Percentiles rank a stretch among this genome's conserved stretches.
These are phyloP conservation scores for Porphyrio hochstetteri DNA, from an alignment of 2,113 vertebrate species.

Conservation along the genomic window DNA sequence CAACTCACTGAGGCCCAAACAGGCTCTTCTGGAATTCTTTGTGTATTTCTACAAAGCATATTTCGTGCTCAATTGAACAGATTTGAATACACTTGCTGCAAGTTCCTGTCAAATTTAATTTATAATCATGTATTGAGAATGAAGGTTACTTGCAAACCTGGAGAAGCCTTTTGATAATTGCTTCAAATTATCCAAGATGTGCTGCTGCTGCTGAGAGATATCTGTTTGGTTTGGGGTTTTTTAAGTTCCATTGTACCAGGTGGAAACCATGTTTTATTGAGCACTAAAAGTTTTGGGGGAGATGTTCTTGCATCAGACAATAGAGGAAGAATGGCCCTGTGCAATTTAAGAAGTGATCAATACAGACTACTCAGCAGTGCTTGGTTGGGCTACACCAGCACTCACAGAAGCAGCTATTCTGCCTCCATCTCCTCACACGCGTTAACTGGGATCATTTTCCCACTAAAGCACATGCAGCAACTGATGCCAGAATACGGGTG, in stretches of 20 bases:
- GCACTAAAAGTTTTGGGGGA: not conserved
- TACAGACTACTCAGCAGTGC: not conserved
- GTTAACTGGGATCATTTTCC: not conserved
- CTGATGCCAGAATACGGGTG: not conserved
- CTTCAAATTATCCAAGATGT: not conserved
- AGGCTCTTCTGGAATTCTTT: constrained; percentile 52
- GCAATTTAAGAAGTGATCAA: not conserved
- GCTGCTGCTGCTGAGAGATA: not conserved
- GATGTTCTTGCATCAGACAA: not conserved
- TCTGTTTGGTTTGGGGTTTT: not conserved
- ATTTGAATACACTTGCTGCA: constrained; percentile 64
- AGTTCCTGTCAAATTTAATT: constrained; percentile 59
- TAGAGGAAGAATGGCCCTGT: not conserved
- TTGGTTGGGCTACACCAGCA: not conserved
- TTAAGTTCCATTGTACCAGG: not conserved
- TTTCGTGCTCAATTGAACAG: constrained; percentile 64
- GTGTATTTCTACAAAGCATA: constrained; percentile 46
- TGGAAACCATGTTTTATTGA: not conserved
- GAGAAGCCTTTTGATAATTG: constrained; percentile 1
- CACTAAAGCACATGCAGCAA: not conserved
- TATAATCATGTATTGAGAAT: not conserved
- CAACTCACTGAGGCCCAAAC: constrained; percentile 32
- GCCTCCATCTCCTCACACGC: not conserved
- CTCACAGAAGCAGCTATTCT: not conserved
- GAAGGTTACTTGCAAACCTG: constrained; percentile 51